Evolutionary conservation across 1,140 invertebrate genomes (phyloP), one percentile per base, ranked within the genome.

Genomic region (Drosophila pallidifrons): DNA sequence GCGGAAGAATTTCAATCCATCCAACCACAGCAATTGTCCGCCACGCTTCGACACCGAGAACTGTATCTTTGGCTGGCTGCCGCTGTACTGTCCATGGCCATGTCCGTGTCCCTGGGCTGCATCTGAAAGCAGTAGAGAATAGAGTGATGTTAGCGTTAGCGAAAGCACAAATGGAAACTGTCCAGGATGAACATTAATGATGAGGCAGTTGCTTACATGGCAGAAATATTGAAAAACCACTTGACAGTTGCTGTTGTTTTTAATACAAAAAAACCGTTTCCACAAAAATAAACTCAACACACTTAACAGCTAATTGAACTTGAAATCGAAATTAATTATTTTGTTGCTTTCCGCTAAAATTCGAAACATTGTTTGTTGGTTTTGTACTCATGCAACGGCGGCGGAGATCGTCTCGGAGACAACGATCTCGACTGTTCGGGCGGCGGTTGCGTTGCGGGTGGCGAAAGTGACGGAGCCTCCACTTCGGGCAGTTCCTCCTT

Each of bases 1-100:
- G 0, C 91, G 77, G 65, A 92, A 92, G 64, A 79, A 92, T 73
- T 92, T 92, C 10, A 92, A 35, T 0, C 91, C 91, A 43, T 92
- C 91, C 47, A 92, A 68, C 86, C 89, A 92, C 2, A 92, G 75
- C 5, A 92, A 54, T 38, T 92, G 89, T 0, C 91, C 91, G 5
- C 91, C 91, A 15, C 91, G 86, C 55, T 91, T 92, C 1, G 91
- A 92, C 0, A 82, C 30, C 0, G 91, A 91, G 72, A 92, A 92
- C 11, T 92, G 81, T 10, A 92, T 91, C 60, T 81, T 79, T 0
- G 91, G 91, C 63, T 91, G 75, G n/a, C 11, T 69, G 32, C 78
- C 90, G 1, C 54, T 77, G 16, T 88, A 82, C 55, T 88, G 78
- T n/a, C 91, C 91, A 60, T 79, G 82, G 0, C 20, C 20, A 25